phyloP scores from a whole-genome alignment of 2,888 invertebrate genomes.

The Ormia ochracea region DNA sequence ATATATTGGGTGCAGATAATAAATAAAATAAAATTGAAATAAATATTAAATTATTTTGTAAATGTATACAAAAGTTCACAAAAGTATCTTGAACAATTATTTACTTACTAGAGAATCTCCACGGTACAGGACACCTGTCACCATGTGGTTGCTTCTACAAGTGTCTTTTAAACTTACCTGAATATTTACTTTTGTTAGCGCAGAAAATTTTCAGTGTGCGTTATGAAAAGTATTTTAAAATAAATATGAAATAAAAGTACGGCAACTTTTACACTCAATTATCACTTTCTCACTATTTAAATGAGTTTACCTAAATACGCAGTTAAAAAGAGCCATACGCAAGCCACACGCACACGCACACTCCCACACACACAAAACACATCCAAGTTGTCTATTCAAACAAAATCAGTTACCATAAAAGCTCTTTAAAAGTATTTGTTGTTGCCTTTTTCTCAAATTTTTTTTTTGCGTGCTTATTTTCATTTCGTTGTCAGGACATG shows the following conservation, averaged over 20 bases:
- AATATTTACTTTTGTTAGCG: too few relatives aligned
- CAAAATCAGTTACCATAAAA: slow-evolving; percentile 27
- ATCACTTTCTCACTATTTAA: slow-evolving; percentile 16
- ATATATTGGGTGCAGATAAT: too few relatives aligned
- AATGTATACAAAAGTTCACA: too few relatives aligned
- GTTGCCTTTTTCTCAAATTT: slow-evolving; percentile 11
- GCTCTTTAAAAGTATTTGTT: slow-evolving; percentile 33
- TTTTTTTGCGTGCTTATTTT: slow-evolving; percentile 18
- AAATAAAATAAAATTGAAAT: too few relatives aligned
- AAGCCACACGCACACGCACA: neutral
- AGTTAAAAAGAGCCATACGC: neutral
- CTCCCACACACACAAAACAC: neutral
- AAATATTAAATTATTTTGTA: too few relatives aligned
- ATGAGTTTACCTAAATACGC: slow-evolving; percentile 18
- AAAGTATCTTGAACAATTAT: too few relatives aligned
- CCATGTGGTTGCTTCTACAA: too few relatives aligned
- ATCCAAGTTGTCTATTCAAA: neutral
- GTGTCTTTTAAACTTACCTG: too few relatives aligned
- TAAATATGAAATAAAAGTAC: neutral
- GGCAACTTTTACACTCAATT: neutral
- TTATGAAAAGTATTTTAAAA: neutral
- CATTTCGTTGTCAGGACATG: slow-evolving; percentile 41
- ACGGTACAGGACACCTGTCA: too few relatives aligned
- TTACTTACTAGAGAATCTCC: too few relatives aligned
- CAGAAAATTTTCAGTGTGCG: too few relatives aligned